Base-by-base conservation (phyloP, 2,888 invertebrate genomes). In the Nymphalis urticae region DNA sequence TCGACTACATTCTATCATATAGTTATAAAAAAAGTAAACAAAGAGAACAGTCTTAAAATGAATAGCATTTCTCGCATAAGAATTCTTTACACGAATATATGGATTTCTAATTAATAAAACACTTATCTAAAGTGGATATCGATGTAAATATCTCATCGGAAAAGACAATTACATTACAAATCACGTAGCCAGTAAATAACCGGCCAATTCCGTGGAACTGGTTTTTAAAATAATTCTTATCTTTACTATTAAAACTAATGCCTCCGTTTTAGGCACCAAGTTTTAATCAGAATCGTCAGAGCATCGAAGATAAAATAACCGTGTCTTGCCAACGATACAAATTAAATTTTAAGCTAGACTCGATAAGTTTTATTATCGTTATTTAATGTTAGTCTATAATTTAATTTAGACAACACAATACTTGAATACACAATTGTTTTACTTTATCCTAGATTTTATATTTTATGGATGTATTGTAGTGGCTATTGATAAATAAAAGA, bases 51-150 rank as follows among this genome's bases (percentile, higher is more conserved):
- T 9, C 42, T 19, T 19, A 42, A 66, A 62, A 67, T 56, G 56
- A 48, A 62, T 50, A 62, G 62, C 71, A 73, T 72, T 75, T 68
- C 62, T 27, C 64, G 65, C 66, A 74, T 75, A 64, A 67, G 66
- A 72, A 72, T 77, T 72, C 73, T 69, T 72, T 65, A 74, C 73
- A 75, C 72, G 70, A 68, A 72, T 72, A 73, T 75, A 76, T 75
- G 66, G 73, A 72, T 76, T 73, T 65, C 72, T 75, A 76, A 77
- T 77, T 77, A 75, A 74, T 76, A 75, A 74, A 71, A 59, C 58
- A 72, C 72, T 75, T 75, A 77, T 76, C 75, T 76, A 66, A 75
- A 77, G 73, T 76, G 75, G 72, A 74, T 71, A 77, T 76, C 77
- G 60, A 66, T 72, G 75, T 72, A 72, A 72, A 75, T 74, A 73